These are phyloP conservation scores for Dryadula phaetusa DNA, from an alignment of 2,888 invertebrate species.

Conservation along the genomic window DNA sequence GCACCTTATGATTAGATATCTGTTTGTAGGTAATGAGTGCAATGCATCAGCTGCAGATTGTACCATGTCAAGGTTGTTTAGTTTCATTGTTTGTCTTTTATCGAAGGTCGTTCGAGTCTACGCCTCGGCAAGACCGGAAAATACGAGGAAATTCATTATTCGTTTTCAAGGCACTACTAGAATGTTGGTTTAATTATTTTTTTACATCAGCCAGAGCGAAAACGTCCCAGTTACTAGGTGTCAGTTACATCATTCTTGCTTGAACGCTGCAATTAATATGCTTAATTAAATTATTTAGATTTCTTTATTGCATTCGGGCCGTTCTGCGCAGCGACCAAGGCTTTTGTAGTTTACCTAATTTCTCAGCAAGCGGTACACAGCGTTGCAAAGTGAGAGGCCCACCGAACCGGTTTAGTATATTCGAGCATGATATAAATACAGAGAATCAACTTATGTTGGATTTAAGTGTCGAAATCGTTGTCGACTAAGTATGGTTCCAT, in stretches of 20 bases:
- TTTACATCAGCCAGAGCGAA: constrained; percentile 18
- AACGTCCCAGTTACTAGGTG: constrained; percentile 31
- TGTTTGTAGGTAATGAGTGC: constrained; percentile 75
- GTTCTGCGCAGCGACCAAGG: constrained; percentile 69
- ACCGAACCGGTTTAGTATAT: constrained; percentile 78
- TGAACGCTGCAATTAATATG: constrained; percentile 52
- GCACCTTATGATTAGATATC: constrained; percentile 67
- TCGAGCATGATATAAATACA: constrained; percentile 71
- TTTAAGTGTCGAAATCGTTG: constrained; percentile 51
- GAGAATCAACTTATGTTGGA: constrained; percentile 53
- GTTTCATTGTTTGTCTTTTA: constrained; percentile 79
- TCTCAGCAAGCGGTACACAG: constrained; percentile 69
- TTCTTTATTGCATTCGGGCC: constrained; percentile 68
- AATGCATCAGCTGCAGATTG: constrained; percentile 69
- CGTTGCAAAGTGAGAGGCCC: constrained; percentile 84
- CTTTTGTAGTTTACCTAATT: constrained; percentile 83
- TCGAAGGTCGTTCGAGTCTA: constrained; percentile 74
- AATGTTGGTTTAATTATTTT: constrained; percentile 55
- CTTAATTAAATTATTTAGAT: constrained; percentile 53
- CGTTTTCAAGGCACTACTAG: constrained; percentile 75
- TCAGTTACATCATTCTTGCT: constrained; percentile 58
- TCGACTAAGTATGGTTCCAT: constrained; percentile 35
- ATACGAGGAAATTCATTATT: constrained; percentile 81
- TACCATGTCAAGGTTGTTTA: constrained; percentile 80
- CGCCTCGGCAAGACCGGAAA: constrained; percentile 76